Base-by-base conservation (phyloP, 2,888 invertebrate genomes). In the Drosophila percnosoma region DNA sequence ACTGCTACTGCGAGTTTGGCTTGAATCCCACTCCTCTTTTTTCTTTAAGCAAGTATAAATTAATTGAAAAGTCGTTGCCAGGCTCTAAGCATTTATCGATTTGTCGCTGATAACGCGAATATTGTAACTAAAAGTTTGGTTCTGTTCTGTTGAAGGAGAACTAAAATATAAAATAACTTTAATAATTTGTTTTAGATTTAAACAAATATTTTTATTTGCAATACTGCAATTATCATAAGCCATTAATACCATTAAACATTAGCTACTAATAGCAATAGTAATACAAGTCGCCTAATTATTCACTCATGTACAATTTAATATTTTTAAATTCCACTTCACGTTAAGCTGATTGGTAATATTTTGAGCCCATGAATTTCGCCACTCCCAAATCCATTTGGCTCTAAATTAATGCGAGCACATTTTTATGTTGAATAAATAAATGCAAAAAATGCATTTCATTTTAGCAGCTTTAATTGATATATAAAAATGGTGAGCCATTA, bases 21-120 rank as follows among this genome's bases (percentile, higher is more conserved):
- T 45, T 75, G 42, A 38, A 27, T n/a, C 38, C 27, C 31, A 33
- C 6, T 3, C 21, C 21, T 36, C 38, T 58, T 59, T 63, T 45
- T 73, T 53, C 55, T 62, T 48, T 59, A 78, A 83, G 74, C 78
- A 79, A 83, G 81, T 80, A 73, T 54, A 87, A 88, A 90, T 90
- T 91, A 91, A 91, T 91, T 91, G 84, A 76, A 91, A 91, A 86
- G 83, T 91, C 88, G 70, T 64, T 78, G 65, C 51, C 73, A 65
- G 61, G 70, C 64, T 40, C 67, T 52, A 45, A 52, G 53, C 63
- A 36, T 60, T 74, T 64, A 74, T 72, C 48, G 69, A 73, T 70
- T 61, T 4, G 18, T 13, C 13, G n/a, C 45, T 24, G 27, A 48
- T 21, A 55, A 24, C 49, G 11, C 33, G 60, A 24, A 62, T 57